Conservation (phyloP, 2,888 invertebrate genomes). For the Uloborus plumipes region DNA sequence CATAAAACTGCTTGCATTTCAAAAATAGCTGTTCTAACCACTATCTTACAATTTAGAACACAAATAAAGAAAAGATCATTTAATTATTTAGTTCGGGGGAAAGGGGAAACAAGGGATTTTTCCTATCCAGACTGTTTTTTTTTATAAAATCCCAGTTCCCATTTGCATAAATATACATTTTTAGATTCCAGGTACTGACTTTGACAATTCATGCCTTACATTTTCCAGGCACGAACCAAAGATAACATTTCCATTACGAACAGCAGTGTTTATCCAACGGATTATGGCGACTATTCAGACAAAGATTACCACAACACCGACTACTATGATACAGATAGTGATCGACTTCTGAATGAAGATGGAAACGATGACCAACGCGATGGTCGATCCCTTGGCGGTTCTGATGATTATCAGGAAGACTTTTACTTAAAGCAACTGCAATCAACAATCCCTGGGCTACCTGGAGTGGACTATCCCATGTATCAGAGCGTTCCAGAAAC, state of each 20-base stretch:
- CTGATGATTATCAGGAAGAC: neutral
- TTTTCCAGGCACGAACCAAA: neutral
- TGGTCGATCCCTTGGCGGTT: neutral
- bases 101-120: no score
- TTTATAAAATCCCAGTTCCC: neutral
- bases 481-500: constrained; percentile 71
- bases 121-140: no score
- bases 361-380: constrained; percentile 2
- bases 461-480: constrained; percentile 79
- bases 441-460: constrained; percentile 77
- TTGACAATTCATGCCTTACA: neutral
- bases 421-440: constrained; percentile 30
- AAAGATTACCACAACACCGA: constrained; percentile 36
- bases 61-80: no score
- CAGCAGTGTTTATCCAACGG: constrained; percentile 15
- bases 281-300: constrained; percentile 34
- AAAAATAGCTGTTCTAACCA: no score
- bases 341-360: neutral
- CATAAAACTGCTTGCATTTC: no score
- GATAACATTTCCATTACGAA: neutral
- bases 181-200: neutral
- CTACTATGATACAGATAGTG: constrained; percentile 16
- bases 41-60: no score
- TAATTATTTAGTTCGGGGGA: no score
- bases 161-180: neutral